Percentiles rank a stretch among this genome's conserved stretches.
These are phyloP conservation scores for Cataglyphis cursor DNA, from an alignment of 2,888 invertebrate genomes.

Conservation along the genomic window DNA sequence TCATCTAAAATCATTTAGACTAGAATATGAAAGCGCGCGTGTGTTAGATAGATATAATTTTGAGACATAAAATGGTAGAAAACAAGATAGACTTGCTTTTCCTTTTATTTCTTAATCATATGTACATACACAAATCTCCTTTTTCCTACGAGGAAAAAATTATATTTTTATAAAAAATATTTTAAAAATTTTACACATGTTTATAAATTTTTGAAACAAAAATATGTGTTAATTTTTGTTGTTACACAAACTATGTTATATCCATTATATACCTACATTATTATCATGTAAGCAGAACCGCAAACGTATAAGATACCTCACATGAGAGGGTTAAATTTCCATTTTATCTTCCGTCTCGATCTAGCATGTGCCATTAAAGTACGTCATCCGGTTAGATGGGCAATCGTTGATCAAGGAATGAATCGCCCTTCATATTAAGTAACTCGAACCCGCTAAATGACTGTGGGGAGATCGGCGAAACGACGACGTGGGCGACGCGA, in stretches of 20 bases:
- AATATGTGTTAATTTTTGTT: not conserved
- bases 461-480: not conserved
- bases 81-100: not conserved
- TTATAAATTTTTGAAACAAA: not conserved
- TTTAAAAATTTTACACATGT: not conserved
- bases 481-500: not conserved
- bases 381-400: slow-evolving; percentile 26
- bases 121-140: not conserved
- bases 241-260: not conserved
- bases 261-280: not conserved
- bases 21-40: not conserved
- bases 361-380: slow-evolving; percentile 37
- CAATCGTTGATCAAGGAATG: slow-evolving; percentile 41
- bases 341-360: slow-evolving; percentile 36
- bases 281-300: not conserved
- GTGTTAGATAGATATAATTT: not conserved
- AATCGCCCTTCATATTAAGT: slow-evolving; percentile 34
- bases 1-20: not conserved
- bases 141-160: not conserved
- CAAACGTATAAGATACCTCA: not conserved
- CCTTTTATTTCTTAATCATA: not conserved
- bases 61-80: not conserved
- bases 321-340: slow-evolving; percentile 38
- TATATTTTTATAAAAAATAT: not conserved
- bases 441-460: slow-evolving; percentile 28